Base-by-base conservation (phyloP, 1,140 invertebrate genomes). In the Neuroterus valhalla region DNA sequence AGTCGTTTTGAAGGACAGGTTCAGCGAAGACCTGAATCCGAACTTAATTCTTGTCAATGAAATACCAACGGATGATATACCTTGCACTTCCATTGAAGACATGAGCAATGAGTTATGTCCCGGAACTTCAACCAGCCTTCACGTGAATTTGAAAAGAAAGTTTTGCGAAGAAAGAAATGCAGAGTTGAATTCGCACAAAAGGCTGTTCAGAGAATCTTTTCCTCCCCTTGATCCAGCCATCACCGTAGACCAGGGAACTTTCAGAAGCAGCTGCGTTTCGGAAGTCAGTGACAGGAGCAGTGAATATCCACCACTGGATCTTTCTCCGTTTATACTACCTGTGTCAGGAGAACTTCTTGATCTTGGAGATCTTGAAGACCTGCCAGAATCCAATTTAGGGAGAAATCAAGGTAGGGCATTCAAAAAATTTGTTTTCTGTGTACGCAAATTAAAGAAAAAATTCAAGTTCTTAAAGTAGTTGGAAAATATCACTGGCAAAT, bases 361-460 rank as follows among this genome's bases (percentile, higher is more conserved):
- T 68, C 66, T 76, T 1, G 66, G 66, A 10, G 77, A 81, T 31
- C 42, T 85, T 62, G 76, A 71, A 0, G 82, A 84, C 42, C 31
- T 84, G n/a, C 80, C 78, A 43, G 75, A 79, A 10, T 70, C 83
- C 11, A 66, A 70, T 68, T 79, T 87, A 74, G 82, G 82, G 50
- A 76, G 73, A 74, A 84, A 82, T 76, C 75, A 80, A 81, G 83
- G 83, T 84, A 81, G 19, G 50, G 42, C 38, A 2, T 17, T 23
- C 12, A 11, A 8, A 14, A 70, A 15, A 46, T 5, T 48, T 21
- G 50, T 70, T 67, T 71, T 3, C 44, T 23, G 46, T 31, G 31
- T 31, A 31, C 31, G 31, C 31, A 31, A 31, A 31, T 3, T 31
- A 31, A 31, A 3, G 5, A 31, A 8, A 38, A 38, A 38, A 38